Conservation (phyloP, 1,140 invertebrate species). For the Octopus sinensis region DNA sequence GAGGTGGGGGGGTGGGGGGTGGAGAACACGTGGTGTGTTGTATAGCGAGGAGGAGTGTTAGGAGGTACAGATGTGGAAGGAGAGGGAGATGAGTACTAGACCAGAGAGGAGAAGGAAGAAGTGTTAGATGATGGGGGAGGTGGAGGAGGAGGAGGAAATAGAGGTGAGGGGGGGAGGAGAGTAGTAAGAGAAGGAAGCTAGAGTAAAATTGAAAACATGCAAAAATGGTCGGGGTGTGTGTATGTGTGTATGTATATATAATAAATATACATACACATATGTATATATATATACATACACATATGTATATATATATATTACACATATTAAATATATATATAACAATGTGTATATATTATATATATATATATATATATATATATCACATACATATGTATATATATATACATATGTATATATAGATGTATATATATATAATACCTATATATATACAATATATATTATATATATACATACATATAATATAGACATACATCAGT, state of each 20-base stretch:
- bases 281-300: not conserved
- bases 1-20: no score
- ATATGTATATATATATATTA: not conserved
- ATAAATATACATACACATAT: not conserved
- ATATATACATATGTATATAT: no score
- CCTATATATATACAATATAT: no score
- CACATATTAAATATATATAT: no score
- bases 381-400: no score
- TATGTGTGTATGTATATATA: not conserved
- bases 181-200: not conserved
- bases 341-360: no score
- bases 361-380: no score
- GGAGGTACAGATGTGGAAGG: not conserved
- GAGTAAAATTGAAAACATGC: not conserved
- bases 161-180: not conserved
- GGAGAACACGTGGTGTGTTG: no score
- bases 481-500: no score
- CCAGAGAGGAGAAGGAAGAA: not conserved
- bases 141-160: not conserved
- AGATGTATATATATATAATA: no score
- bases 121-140: not conserved
- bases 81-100: constrained; percentile 8
- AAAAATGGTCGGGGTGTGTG: not conserved
- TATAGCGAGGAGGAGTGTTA: no score
- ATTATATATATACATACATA: no score